Evolutionary conservation across 2,113 vertebrate species (phyloP).

Genomic region (Amphilophus citrinellus): DNA sequence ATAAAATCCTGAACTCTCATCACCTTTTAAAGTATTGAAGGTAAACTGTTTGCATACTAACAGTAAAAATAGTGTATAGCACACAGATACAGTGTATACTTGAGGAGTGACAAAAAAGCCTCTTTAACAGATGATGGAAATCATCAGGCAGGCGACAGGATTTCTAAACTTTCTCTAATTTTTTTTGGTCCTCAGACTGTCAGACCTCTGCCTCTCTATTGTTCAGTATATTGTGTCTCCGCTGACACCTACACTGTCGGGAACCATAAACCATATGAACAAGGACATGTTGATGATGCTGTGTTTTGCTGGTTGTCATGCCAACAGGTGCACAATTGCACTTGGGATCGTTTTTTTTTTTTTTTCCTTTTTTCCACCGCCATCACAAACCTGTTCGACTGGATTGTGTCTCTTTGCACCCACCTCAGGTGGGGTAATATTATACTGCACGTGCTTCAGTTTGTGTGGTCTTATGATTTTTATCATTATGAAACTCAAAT

Average conservation of each 20-base stretch:
- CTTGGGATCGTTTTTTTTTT: background rate
- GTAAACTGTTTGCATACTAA: no score
- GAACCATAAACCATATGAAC: background rate
- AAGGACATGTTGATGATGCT: background rate
- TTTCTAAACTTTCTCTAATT: no score
- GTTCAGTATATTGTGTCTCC: background rate
- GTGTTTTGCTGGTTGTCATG: conserved; percentile 16
- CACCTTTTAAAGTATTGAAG: no score
- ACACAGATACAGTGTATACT: no score
- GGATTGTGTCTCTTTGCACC: background rate
- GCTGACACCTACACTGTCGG: background rate
- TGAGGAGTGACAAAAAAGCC: no score
- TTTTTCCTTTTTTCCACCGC: background rate
- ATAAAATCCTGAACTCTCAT: no score
- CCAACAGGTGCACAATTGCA: background rate
- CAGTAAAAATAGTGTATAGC: no score
- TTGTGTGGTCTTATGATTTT: background rate
- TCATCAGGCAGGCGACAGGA: no score
- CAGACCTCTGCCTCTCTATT: no score
- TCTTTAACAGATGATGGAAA: no score
- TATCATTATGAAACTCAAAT: background rate
- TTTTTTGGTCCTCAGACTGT: no score
- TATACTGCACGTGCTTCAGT: background rate
- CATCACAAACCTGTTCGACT: background rate
- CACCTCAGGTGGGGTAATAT: background rate